Evolutionary conservation across 2,113 vertebrate genomes (phyloP).

Genomic region (Alligator sinensis): DNA sequence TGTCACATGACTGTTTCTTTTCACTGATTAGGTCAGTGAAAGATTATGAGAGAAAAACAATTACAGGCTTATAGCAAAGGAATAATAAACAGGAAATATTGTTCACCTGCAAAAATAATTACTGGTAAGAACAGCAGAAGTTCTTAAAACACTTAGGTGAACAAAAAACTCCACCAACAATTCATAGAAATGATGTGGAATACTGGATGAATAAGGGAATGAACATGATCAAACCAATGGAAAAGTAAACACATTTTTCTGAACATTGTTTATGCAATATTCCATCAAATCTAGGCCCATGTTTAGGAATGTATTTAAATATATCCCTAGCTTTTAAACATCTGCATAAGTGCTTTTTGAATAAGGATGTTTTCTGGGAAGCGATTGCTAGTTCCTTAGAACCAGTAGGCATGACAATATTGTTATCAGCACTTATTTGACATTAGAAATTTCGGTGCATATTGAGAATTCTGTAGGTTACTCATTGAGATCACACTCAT

Average conservation of each 20-base stretch:
- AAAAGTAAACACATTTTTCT: background rate
- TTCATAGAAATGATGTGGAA: background rate
- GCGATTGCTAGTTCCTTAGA: constrained; percentile 6
- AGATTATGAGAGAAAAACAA: background rate
- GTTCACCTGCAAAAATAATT: background rate
- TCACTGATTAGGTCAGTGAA: background rate
- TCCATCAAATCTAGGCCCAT: background rate
- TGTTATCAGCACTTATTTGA: background rate
- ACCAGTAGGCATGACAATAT: background rate
- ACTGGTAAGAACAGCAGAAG: background rate
- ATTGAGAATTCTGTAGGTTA: background rate
- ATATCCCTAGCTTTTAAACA: fast-evolving
- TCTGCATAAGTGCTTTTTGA: background rate
- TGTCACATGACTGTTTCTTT: background rate
- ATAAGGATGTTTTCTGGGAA: constrained; percentile 3
- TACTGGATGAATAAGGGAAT: background rate
- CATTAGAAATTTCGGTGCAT: constrained; percentile 20
- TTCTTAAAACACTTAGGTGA: background rate
- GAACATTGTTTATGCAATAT: background rate
- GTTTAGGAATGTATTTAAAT: background rate
- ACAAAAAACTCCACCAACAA: background rate
- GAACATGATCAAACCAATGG: fast-evolving
- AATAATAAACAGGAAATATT: background rate
- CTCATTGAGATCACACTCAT: background rate
- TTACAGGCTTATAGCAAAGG: background rate